Base-by-base conservation (phyloP, 1,140 invertebrate species). In the Streblospio benedicti region DNA sequence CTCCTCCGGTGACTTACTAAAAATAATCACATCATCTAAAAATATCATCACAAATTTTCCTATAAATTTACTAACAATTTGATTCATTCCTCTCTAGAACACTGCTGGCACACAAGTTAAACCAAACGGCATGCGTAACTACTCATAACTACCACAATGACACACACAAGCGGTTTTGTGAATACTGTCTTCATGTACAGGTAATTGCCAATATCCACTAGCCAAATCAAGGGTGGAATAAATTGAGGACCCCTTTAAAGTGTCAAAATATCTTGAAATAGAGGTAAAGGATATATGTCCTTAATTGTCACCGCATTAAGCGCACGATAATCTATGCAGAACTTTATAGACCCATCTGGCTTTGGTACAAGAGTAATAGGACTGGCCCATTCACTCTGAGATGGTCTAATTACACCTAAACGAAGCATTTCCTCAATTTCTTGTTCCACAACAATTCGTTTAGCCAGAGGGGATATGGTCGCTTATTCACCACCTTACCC, bases 141-240 rank as follows among this genome's bases (percentile, higher is more conserved):
- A 70, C 18, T 70, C 53, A 28, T 49, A 66, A 14, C 62, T 16
- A 1, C 60, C 65, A 6, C 44, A n/a, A 25, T 49, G 41, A 16
- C 61, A 65, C 20, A 23, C 31, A 53, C 68, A 68, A 2, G 69
- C 63, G 0, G 79, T 80, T 52, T 76, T 74, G 27, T 72, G 35
- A 9, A 59, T 69, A 50, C 73, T 71, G 2, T 65, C 57, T 12
- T 56, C 6, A 5, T 71, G 50, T 14, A 82, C 54, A 30, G 50
- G 53, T 2, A 81, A 63, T 57, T 80, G 79, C 74, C 75, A 76
- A 51, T 65, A 74, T 6, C 73, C 72, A 6, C n/a, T 43, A 25
- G 54, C 60, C 23, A 70, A 38, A 41, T 70, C 69, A 12, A 69
- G 12, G 9, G 32, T 53, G 2, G 62, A 66, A 33, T 63, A 71